These are phyloP conservation scores for Caenorhabditis elegans DNA, from an alignment of 1,140 invertebrate genomes.

Conservation along the genomic window WBcel235 BX284606.5:12735001-12735500, in stretches of 20 bases:
- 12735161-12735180: constrained; percentile 32
- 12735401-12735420: constrained; percentile 45
- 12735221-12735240: constrained; percentile 36
- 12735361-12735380: constrained; percentile 37
- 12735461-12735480: constrained; percentile 69
- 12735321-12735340: constrained; percentile 39
- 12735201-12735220: constrained; percentile 39
- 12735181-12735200: constrained; percentile 45
- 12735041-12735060: constrained; percentile 45
- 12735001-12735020: background rate
- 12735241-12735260: constrained; percentile 14
- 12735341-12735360: too few species aligned
- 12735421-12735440: constrained; percentile 67
- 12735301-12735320: constrained; percentile 35
- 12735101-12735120: constrained; percentile 42
- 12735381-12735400: constrained; percentile 45
- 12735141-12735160: constrained; percentile 32
- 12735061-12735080: constrained; percentile 41
- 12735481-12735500: constrained; percentile 68
- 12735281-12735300: constrained; percentile 30
- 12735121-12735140: constrained; percentile 47
- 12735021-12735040: constrained; percentile 31
- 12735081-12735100: constrained; percentile 42
- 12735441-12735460: constrained; percentile 68
- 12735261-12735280: constrained; percentile 38